Evolutionary conservation across 2,888 invertebrate species (phyloP), one percentile per base, ranked within the genome.

Genomic region (Tachystola acroxantha): DNA sequence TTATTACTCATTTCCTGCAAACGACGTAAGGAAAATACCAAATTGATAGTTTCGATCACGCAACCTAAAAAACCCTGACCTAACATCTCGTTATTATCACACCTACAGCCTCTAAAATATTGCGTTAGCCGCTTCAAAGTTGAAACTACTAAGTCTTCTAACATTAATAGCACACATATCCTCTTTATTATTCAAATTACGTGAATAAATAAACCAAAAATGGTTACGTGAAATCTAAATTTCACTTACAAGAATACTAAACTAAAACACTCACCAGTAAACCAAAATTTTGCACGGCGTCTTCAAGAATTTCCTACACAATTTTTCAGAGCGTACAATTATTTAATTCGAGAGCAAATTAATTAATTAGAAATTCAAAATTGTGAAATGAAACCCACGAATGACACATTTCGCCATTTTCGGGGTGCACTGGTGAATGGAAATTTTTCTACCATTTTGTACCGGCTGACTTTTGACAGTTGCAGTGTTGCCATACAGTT

Each of bases 361-460:
- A 53, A 48, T 45, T 43, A 50, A 50, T 51, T 35, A 36, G 29
- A 50, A 55, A 52, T 46, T 50, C 48, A 50, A 48, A 61, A 57
- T 57, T 63, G 55, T 57, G 53, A 65, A 69, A 62, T 57, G 33
- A 59, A 54, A 56, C 56, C 52, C 61, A 54, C 60, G 6, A 16
- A 53, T 62, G 58, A 69, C 70, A 71, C 69, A 71, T 65, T 67
- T 63, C 62, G 60, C 70, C 79, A 80, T 82, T 69, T 77, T 75
- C 56, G 55, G 59, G 50, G 46, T 54, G 62, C 52, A 48, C 50
- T 48, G 46, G 37, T 39, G 37, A 38, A 41, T 4, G 16, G 20
- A 32, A 20, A 10, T 11, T 7, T 12, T 27, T 27, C 27, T 27
- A 27, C 27, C 12, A 27, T 6, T 28, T 28, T 30, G 2, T 5